These are phyloP conservation scores for Takifugu flavidus DNA, from an alignment of 2,113 vertebrate genomes.

Conservation along the genomic window DNA sequence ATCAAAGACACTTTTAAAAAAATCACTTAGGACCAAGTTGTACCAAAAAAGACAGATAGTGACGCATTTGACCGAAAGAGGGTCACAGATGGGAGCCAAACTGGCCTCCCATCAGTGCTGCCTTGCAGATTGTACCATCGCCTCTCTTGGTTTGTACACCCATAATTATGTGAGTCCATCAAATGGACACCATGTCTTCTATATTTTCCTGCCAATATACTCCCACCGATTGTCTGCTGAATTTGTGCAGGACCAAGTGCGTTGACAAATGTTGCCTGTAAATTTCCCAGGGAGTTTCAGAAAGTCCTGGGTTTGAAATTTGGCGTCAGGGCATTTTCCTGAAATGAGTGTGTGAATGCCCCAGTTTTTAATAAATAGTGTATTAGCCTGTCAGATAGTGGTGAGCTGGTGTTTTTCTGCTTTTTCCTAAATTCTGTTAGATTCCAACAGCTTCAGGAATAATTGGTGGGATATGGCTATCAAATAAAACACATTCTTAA, in stretches of 20 bases:
- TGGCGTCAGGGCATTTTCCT: no score
- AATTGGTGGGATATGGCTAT: no score
- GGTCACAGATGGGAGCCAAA: constrained; percentile 66
- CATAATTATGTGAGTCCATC: constrained; percentile 31
- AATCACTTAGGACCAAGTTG: constrained; percentile 61
- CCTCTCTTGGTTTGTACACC: constrained; percentile 29
- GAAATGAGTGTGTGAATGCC: no score
- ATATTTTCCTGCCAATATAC: constrained; percentile 45
- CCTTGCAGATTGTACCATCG: constrained; percentile 51
- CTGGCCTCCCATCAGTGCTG: constrained; percentile 51
- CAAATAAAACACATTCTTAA: no score
- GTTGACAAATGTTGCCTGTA: constrained; percentile 14
- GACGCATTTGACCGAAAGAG: constrained; percentile 42
- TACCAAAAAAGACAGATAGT: constrained; percentile 39
- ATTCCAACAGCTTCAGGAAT: no score
- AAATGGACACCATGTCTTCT: constrained; percentile 31
- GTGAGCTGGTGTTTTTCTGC: no score
- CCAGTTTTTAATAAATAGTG: no score
- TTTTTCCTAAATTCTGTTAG: no score
- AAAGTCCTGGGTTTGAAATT: no score
- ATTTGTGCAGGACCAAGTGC: constrained; percentile 17
- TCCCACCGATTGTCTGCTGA: constrained; percentile 39
- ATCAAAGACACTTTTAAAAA: constrained; percentile 50
- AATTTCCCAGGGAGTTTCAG: no score
- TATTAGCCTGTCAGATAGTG: no score